Evolutionary conservation across 92 coral and sea anemone species (phyloP).

Genomic region (Plumapathes pennacea): DNA sequence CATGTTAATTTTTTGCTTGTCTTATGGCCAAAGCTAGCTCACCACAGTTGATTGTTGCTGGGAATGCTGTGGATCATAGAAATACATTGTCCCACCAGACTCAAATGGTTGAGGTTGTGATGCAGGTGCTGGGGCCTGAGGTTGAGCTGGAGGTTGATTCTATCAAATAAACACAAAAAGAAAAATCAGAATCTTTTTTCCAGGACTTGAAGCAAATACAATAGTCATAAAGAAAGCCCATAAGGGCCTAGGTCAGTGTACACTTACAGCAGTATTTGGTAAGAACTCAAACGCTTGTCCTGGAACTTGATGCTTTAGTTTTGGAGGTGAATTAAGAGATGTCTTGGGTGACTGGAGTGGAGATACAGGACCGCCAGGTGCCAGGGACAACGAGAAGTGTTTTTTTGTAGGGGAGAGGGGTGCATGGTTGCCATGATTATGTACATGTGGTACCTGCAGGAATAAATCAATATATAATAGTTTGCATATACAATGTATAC

Average conservation of each 20-base stretch:
- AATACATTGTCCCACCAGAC: conserved; percentile 96
- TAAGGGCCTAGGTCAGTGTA: conserved; percentile 17
- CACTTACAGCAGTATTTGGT: conserved; percentile 83
- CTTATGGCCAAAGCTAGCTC: too few species aligned
- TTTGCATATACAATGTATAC: too few species aligned
- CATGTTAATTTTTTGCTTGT: too few species aligned
- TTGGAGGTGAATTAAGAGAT: conserved; percentile 45
- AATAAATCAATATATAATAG: too few species aligned
- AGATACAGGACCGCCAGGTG: conserved; percentile 88
- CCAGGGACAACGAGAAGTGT: conserved; percentile 72
- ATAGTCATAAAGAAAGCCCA: too few species aligned
- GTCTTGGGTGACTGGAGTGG: conserved; percentile 87
- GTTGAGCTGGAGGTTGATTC: conserved; percentile 50
- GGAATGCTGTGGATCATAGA: conserved; percentile 79
- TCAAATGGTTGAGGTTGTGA: conserved; percentile 88
- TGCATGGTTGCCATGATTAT: conserved; percentile 50
- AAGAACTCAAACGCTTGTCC: conserved; percentile 87
- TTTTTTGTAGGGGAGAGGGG: conserved; percentile 82
- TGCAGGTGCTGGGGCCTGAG: conserved; percentile 52
- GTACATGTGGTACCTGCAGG: too few species aligned
- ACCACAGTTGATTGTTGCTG: conserved; percentile 92
- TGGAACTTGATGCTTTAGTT: conserved; percentile 51
- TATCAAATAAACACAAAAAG: too few species aligned
- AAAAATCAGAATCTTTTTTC: too few species aligned
- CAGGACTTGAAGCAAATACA: too few species aligned